phyloP scores from a whole-genome alignment of 2,888 invertebrate genomes.

The Rhagophthalmus giganteus region DNA sequence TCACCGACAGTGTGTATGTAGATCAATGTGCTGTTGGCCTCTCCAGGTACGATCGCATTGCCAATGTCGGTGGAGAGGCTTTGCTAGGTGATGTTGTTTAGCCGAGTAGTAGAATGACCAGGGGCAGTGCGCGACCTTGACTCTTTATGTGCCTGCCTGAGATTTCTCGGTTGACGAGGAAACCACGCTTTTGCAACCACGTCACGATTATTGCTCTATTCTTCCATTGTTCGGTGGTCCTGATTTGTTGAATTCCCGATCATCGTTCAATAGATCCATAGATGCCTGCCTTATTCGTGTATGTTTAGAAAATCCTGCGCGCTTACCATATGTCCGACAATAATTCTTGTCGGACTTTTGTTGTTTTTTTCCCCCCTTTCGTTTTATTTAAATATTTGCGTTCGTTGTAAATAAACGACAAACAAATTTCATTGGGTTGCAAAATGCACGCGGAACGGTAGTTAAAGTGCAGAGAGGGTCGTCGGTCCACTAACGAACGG shows the following conservation, averaged over 20 bases:
- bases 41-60: constrained; percentile 23
- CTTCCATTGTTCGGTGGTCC: constrained; percentile 13
- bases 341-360: not conserved
- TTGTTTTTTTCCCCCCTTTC: too few species aligned
- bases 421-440: too few species aligned
- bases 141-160: constrained; percentile 35
- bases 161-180: constrained; percentile 32
- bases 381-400: too few species aligned
- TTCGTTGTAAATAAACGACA: too few species aligned
- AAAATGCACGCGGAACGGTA: too few species aligned
- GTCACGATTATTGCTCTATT: constrained; percentile 27
- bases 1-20: constrained; percentile 41
- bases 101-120: constrained; percentile 39
- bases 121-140: constrained; percentile 41
- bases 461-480: too few species aligned
- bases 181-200: constrained; percentile 29
- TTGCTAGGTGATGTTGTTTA: constrained; percentile 33
- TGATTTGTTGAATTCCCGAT: constrained; percentile 1
- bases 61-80: constrained; percentile 22
- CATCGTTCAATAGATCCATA: not conserved
- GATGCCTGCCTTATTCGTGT: too few species aligned
- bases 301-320: constrained; percentile 1
- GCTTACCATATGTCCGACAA: not conserved
- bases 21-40: constrained; percentile 38
- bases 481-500: too few species aligned